These are phyloP conservation scores for Chymomyza caudatula DNA, from an alignment of 2,888 invertebrate genomes.

Conservation along the genomic window DNA sequence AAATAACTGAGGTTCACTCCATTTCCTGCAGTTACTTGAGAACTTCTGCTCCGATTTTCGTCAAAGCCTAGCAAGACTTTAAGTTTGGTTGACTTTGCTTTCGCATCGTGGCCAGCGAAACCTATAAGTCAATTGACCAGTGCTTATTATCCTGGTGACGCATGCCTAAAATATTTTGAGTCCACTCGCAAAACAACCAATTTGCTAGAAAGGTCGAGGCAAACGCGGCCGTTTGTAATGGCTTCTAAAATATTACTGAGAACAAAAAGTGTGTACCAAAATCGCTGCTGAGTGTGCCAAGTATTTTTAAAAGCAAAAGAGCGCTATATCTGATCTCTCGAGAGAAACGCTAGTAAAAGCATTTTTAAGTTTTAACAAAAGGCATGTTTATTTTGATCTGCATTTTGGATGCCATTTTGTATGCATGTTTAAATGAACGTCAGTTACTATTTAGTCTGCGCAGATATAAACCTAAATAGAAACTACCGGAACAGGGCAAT, in stretches of 20 bases:
- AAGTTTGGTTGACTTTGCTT: constrained; percentile 44
- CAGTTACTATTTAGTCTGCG: too few relatives aligned
- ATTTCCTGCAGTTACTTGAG: constrained; percentile 20
- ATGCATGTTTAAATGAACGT: too few relatives aligned
- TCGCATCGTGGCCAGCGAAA: constrained; percentile 11
- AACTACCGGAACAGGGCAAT: too few relatives aligned
- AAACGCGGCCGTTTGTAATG: background rate
- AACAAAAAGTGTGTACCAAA: constrained; percentile 2
- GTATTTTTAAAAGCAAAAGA: constrained; percentile 55
- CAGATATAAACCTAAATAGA: too few relatives aligned
- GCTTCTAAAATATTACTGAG: constrained; percentile 5
- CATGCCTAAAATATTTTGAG: constrained; percentile 36
- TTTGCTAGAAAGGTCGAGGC: constrained; percentile 47
- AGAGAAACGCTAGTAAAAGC: constrained; percentile 6
- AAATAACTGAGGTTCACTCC: too few relatives aligned
- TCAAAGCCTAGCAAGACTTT: constrained; percentile 55
- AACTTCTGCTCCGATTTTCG: constrained; percentile 53
- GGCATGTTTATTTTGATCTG: background rate
- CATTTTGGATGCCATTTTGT: background rate
- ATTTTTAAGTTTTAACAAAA: background rate
- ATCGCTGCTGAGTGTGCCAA: constrained; percentile 43
- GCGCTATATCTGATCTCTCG: constrained; percentile 14
- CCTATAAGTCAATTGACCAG: constrained; percentile 44
- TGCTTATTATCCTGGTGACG: constrained; percentile 33
- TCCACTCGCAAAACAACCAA: too few relatives aligned